Evolutionary conservation across 2,888 invertebrate genomes (phyloP).

Genomic region (Resseliella maxima): DNA sequence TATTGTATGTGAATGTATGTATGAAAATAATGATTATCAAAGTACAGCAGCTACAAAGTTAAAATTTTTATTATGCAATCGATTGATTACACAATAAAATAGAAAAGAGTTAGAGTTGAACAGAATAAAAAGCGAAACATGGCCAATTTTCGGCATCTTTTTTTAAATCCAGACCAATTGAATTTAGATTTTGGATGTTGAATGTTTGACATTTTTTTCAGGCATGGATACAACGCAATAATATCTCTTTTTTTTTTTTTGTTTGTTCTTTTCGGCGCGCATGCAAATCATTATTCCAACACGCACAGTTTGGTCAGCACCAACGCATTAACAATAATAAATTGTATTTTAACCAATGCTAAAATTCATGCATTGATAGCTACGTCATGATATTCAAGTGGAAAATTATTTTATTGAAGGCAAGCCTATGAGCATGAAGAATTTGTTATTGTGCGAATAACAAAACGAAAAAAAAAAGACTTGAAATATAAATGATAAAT

Average conservation of each 20-base stretch:
- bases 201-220: too few relatives aligned
- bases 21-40: too few relatives aligned
- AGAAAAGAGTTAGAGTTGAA: background rate
- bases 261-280: too few relatives aligned
- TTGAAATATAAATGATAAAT: slow-evolving; percentile 12
- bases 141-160: background rate
- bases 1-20: too few relatives aligned
- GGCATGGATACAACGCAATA: too few relatives aligned
- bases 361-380: background rate
- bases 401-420: background rate
- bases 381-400: slow-evolving; percentile 30
- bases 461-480: background rate
- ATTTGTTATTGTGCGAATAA: background rate
- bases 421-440: background rate
- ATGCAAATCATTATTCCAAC: too few relatives aligned
- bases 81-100: background rate
- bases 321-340: background rate
- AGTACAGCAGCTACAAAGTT: too few relatives aligned
- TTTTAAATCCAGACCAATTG: background rate
- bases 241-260: too few relatives aligned
- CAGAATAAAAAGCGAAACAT: background rate
- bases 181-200: too few relatives aligned
- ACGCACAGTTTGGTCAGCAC: too few relatives aligned
- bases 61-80: background rate
- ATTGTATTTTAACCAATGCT: background rate